Conservation (phyloP, 2,113 vertebrate species). For the Pyxicephalus adspersus region DNA sequence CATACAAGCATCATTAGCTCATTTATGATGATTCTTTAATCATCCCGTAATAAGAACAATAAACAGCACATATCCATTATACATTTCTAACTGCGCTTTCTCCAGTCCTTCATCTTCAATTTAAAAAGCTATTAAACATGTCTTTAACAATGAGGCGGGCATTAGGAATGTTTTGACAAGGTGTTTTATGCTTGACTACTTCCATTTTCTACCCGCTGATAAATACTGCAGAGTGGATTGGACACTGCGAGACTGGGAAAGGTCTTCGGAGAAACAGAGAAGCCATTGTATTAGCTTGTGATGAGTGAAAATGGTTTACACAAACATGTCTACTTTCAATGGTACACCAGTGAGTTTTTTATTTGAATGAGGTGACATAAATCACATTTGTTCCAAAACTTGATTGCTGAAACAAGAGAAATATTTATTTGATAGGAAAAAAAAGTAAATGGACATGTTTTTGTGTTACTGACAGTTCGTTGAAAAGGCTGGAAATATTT, state of each 20-base stretch:
- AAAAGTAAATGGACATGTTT: too few relatives aligned
- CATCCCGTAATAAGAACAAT: conserved; percentile 36
- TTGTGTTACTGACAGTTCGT: too few relatives aligned
- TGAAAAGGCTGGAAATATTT: too few relatives aligned
- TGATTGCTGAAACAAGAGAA: too few relatives aligned
- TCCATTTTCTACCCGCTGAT: conserved; percentile 23
- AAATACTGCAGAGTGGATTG: conserved; percentile 2
- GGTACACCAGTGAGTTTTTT: too few relatives aligned
- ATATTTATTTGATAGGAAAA: too few relatives aligned
- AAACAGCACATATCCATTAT: conserved; percentile 24
- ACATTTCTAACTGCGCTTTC: conserved; percentile 35
- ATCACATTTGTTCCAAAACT: too few relatives aligned
- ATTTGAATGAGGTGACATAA: too few relatives aligned
- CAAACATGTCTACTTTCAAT: too few relatives aligned
- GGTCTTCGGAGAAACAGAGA: neutral
- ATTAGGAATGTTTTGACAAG: conserved; percentile 38
- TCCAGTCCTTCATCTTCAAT: conserved; percentile 14
- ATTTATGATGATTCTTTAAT: conserved; percentile 35
- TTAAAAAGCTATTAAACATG: conserved; percentile 41
- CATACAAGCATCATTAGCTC: conserved; percentile 41
- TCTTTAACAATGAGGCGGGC: neutral
- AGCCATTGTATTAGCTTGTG: neutral
- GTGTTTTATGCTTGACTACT: conserved; percentile 38
- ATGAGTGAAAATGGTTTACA: too few relatives aligned
- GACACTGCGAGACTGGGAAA: neutral